These are phyloP conservation scores for Baccha elongata DNA, from an alignment of 2,888 invertebrate genomes.

Conservation along the genomic window DNA sequence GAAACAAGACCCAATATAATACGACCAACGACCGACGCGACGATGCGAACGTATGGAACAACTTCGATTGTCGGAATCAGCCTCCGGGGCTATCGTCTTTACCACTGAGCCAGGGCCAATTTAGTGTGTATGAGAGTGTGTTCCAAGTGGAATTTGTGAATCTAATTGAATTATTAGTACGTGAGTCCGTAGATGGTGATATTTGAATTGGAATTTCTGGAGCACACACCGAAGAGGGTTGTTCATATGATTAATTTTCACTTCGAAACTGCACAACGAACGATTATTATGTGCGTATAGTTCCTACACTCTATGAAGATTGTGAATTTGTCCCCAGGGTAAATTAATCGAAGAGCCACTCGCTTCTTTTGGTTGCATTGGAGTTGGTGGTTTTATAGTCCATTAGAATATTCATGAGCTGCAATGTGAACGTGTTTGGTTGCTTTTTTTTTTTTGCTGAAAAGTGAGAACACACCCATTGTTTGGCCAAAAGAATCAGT, in stretches of 20 bases:
- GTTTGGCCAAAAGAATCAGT: conserved; percentile 13
- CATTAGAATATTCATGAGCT: conserved; percentile 65
- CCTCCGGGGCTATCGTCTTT: conserved; percentile 52
- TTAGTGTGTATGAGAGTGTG: conserved; percentile 8
- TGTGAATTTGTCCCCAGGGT: conserved; percentile 53
- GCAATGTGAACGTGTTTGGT: conserved; percentile 49
- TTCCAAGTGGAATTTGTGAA: conserved; percentile 60
- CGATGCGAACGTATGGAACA: conserved; percentile 5
- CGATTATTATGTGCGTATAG: conserved; percentile 30
- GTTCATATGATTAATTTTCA: conserved; percentile 63
- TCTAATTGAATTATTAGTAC: conserved; percentile 71
- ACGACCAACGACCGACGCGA: not conserved
- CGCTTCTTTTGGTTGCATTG: not conserved
- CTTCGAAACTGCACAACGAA: conserved; percentile 43
- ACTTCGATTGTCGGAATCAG: conserved; percentile 38
- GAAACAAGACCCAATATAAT: not conserved
- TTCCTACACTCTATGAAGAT: conserved; percentile 7
- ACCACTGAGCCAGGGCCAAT: conserved; percentile 25
- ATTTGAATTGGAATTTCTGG: conserved; percentile 50
- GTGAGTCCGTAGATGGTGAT: conserved; percentile 30
- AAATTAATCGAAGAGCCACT: conserved; percentile 43
- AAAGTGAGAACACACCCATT: conserved; percentile 32
- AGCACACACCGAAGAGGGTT: conserved; percentile 53
- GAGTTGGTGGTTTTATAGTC: conserved; percentile 27
- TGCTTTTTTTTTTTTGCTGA: conserved; percentile 17